These are phyloP conservation scores for Epinotia demarniana DNA, from an alignment of 2,888 invertebrate species.

Conservation along the genomic window DNA sequence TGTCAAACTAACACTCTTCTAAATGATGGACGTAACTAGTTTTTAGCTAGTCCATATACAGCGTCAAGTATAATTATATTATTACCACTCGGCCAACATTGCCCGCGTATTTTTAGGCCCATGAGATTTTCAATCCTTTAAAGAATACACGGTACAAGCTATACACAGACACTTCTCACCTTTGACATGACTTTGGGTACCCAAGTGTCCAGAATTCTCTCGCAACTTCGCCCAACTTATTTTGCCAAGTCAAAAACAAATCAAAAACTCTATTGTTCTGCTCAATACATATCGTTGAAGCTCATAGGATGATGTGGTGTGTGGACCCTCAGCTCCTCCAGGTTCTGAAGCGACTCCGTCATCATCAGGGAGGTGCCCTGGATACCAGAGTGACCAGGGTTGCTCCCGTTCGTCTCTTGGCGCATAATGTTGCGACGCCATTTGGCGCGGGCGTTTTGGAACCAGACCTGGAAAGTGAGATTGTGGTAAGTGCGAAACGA, in stretches of 20 bases:
- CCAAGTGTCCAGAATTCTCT: not conserved
- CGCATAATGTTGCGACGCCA: conserved; percentile 97
- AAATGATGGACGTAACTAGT: too few relatives aligned
- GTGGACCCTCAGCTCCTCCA: conserved; percentile 74
- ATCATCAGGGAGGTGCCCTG: conserved; percentile 61
- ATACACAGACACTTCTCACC: not conserved
- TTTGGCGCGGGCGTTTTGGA: conserved; percentile 99
- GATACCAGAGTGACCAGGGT: conserved; percentile 59
- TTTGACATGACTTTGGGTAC: not conserved
- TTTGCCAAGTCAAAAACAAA: not conserved
- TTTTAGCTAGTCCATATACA: too few relatives aligned
- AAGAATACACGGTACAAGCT: not conserved
- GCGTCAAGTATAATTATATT: too few relatives aligned
- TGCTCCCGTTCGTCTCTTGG: conserved; percentile 85
- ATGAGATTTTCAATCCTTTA: too few relatives aligned
- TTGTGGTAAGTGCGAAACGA: too few relatives aligned
- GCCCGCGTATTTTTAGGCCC: too few relatives aligned
- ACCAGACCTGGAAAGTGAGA: conserved; percentile 93
- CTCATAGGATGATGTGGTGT: conserved; percentile 72
- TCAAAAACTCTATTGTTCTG: not conserved
- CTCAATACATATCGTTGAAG: conserved; percentile 76
- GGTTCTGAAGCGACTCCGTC: conserved; percentile 66
- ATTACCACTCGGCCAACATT: too few relatives aligned
- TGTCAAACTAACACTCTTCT: too few relatives aligned
- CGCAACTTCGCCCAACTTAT: not conserved